Evolutionary conservation across 2,888 invertebrate species (phyloP), one percentile per base, ranked within the genome.

Genomic region (Rugalucina vietnamica): DNA sequence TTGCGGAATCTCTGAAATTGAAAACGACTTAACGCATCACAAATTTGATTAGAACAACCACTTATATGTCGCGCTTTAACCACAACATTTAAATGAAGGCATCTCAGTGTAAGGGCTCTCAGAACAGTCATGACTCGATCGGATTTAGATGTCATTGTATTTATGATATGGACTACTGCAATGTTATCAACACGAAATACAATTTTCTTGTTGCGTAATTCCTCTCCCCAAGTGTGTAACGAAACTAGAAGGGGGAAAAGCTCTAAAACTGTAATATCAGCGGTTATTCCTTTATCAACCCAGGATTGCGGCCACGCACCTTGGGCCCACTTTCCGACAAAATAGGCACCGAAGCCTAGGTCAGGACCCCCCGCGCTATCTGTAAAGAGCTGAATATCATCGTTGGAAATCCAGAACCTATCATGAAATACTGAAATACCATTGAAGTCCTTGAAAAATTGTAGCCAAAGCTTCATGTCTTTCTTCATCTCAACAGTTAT

Each of bases 381-480:
- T 24, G 83, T 83, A 65, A 75, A 83, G 1, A 83, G 43, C 32
- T 82, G 50, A 27, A 74, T 27, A 57, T 74, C 74, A n/a, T 74
- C 73, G 69, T 79, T 82, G 27, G 60, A 29, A 10, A 49, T 18
- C 82, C 79, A 82, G 27, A 50, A 69, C 5, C 71, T 34, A 49
- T 82, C 82, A 43, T 57, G 60, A 54, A 85, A 85, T 0, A 81
- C 49, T 12, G 78, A 76, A 0, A 82, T 32, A 0, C 81, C 85
- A 50, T 85, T 85, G 50, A 65, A 81, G 12, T 72, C 37, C 5
- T 43, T 21, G 18, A 76, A 72, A 50, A 81, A 80, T n/a, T 57
- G 24, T 39, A 77, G 39, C 85, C 77, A 86, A 43, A 86, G 43
- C n/a, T n/a, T n/a, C 21, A 79, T 37, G 37, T 85, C 81, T 69